phyloP scores from a whole-genome alignment of 92 coral and sea anemone genomes.

The Meandrina meandrites region DNA sequence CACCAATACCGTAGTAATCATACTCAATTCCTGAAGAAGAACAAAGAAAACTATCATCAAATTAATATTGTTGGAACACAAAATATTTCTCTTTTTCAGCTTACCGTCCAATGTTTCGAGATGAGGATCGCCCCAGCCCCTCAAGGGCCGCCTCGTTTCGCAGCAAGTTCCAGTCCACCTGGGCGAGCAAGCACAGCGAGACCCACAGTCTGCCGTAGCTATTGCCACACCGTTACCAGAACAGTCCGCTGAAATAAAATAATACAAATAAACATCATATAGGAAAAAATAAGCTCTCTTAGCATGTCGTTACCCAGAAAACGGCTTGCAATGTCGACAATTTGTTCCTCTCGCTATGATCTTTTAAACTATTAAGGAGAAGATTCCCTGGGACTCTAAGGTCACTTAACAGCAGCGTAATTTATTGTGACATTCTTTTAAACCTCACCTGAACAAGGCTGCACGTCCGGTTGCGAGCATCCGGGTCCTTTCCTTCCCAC shows the following conservation, averaged over 20 bases:
- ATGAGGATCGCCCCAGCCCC: slow-evolving; percentile 78
- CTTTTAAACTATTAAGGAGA: too few species aligned
- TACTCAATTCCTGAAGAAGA: slow-evolving; percentile 56
- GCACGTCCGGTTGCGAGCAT: slow-evolving; percentile 70
- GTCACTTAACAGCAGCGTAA: too few species aligned
- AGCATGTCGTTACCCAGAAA: too few species aligned
- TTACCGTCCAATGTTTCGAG: slow-evolving; percentile 64
- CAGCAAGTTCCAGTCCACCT: slow-evolving; percentile 77
- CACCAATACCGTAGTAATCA: slow-evolving; percentile 81
- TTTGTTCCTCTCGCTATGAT: too few species aligned
- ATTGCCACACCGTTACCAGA: slow-evolving; percentile 60
- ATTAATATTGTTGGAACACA: too few species aligned
- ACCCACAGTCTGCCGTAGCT: slow-evolving; percentile 38
- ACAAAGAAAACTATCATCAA: not conserved
- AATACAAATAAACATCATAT: not conserved
- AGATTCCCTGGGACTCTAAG: too few species aligned
- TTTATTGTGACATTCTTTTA: not conserved
- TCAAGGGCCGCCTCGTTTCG: slow-evolving; percentile 55
- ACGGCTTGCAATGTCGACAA: too few species aligned
- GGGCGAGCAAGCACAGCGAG: slow-evolving; percentile 53
- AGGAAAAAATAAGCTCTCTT: not conserved
- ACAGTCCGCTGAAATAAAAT: slow-evolving; percentile 42
- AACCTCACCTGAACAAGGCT: slow-evolving; percentile 53
- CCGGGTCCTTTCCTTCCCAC: slow-evolving; percentile 65
- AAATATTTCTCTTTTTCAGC: not conserved